phyloP scores from a whole-genome alignment of 2,113 vertebrate species.

The Phyllostomus hastatus region DNA sequence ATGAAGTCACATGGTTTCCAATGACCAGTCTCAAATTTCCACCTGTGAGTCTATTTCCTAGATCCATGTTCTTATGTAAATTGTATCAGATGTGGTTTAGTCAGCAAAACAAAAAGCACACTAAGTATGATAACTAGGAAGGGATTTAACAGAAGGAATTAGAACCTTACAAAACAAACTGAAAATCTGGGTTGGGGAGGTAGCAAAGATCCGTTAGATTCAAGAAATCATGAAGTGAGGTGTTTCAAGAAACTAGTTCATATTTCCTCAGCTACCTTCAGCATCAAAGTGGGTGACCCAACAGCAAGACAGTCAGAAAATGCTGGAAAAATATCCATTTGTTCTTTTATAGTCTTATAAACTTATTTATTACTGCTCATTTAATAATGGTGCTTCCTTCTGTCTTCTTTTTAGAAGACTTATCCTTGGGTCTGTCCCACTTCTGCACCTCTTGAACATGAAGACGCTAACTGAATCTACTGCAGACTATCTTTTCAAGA shows the following conservation, averaged over 20 bases:
- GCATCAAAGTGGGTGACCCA: neutral
- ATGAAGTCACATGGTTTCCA: neutral
- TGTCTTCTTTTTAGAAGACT: neutral
- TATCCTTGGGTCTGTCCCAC: neutral
- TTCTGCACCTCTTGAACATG: neutral
- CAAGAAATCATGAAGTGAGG: neutral
- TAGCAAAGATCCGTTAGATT: neutral
- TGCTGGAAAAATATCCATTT: neutral
- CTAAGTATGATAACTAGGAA: neutral
- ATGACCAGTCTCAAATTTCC: neutral
- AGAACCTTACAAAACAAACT: neutral
- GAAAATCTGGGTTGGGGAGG: neutral
- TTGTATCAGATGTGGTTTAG: neutral
- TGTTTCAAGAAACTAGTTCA: neutral
- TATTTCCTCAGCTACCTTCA: neutral
- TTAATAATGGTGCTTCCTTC: neutral
- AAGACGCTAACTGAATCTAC: neutral
- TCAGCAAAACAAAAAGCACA: neutral
- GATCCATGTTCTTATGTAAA: neutral
- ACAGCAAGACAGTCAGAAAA: neutral
- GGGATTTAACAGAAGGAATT: neutral
- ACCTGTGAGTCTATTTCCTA: neutral
- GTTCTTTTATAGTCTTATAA: neutral
- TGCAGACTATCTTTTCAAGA: neutral
- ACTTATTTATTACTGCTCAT: neutral